These are phyloP conservation scores for Drosophila ananassae DNA, from an alignment of 1,140 invertebrate species.

Conservation along the genomic window DNA sequence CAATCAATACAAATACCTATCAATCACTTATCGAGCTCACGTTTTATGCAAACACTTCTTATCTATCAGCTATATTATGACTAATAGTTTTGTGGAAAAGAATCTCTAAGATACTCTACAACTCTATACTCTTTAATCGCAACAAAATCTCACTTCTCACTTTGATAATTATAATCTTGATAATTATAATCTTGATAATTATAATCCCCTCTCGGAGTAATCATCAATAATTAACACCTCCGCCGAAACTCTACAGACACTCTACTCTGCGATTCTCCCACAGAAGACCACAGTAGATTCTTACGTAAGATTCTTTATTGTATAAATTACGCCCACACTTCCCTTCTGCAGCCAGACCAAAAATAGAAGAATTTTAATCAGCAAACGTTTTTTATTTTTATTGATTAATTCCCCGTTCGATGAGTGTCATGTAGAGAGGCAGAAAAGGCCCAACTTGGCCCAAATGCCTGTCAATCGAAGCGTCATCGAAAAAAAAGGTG, in stretches of 20 bases:
- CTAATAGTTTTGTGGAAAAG: conserved; percentile 3
- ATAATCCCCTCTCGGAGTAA: conserved; percentile 11
- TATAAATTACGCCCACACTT: conserved; percentile 20
- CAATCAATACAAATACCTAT: conserved; percentile 34
- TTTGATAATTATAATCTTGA: conserved; percentile 33
- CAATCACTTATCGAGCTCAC: conserved; percentile 40
- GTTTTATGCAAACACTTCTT: conserved; percentile 66
- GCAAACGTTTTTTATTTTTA: conserved; percentile 63
- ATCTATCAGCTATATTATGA: conserved; percentile 45
- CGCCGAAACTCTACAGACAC: conserved; percentile 29
- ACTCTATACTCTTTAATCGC: no score
- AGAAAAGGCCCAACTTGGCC: background rate
- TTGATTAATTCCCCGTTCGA: conserved; percentile 73
- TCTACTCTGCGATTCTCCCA: conserved; percentile 14
- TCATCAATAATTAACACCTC: conserved; percentile 59
- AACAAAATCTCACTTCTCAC: conserved; percentile 10
- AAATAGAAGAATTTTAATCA: conserved; percentile 75
- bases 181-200: conserved; percentile 40
- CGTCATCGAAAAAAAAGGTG: conserved; percentile 27
- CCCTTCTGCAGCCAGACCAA: conserved; percentile 33
- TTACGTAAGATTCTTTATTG: conserved; percentile 52
- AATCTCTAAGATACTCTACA: no score
- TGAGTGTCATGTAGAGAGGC: conserved; percentile 36
- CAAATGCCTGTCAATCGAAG: conserved; percentile 24
- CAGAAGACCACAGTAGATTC: conserved; percentile 53